These are phyloP conservation scores for Falco rusticolus DNA, from an alignment of 2,797 vertebrate species.

Conservation along the genomic window DNA sequence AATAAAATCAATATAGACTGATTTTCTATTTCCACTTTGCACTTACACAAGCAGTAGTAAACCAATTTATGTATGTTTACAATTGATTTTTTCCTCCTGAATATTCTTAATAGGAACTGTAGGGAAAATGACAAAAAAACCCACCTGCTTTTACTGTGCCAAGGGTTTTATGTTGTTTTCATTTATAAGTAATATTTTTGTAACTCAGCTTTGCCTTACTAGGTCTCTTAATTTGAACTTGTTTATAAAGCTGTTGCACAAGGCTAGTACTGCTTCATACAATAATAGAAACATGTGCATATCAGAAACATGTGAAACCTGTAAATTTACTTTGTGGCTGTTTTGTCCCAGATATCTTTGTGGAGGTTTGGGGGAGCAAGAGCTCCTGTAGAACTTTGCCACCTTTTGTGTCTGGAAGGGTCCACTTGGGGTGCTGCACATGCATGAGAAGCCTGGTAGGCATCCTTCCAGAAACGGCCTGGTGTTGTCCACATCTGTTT, in stretches of 20 bases:
- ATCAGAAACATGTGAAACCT: neutral
- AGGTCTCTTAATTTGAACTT: neutral
- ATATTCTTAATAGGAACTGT: neutral
- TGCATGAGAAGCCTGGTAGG: neutral
- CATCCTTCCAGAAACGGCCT: neutral
- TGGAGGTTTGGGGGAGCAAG: neutral
- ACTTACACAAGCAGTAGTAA: neutral
- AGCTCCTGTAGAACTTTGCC: neutral
- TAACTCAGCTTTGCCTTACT: neutral
- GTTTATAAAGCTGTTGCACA: neutral
- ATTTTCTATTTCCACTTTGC: neutral
- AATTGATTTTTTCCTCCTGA: neutral
- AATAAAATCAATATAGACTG: neutral
- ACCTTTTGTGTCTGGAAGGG: neutral
- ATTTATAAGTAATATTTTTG: neutral
- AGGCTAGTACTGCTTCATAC: neutral
- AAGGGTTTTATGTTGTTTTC: neutral
- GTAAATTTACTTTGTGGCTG: neutral
- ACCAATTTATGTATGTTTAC: neutral
- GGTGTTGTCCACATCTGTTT: neutral
- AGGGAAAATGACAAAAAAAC: neutral
- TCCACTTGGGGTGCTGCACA: accelerated
- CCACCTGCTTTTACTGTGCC: neutral
- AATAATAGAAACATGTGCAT: neutral
- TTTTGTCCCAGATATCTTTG: neutral